These are phyloP conservation scores for Microplitis deprimator DNA, from an alignment of 2,888 invertebrate genomes.

Conservation along the genomic window DNA sequence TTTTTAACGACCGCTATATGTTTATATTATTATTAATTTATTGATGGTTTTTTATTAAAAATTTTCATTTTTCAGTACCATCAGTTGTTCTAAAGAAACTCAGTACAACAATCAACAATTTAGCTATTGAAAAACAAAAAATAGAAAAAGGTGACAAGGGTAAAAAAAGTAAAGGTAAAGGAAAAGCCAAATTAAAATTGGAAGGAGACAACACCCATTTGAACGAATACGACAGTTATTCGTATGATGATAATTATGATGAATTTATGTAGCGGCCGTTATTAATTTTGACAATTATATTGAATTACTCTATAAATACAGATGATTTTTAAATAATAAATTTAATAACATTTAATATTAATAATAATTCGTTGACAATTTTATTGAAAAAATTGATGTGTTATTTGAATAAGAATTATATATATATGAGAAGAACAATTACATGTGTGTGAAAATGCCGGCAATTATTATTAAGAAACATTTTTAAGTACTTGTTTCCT, in stretches of 20 bases:
- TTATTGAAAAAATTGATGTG: not conserved
- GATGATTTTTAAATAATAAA: not conserved
- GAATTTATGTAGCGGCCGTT: slow-evolving; percentile 83
- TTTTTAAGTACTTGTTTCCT: slow-evolving; percentile 10
- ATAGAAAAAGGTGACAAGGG: slow-evolving; percentile 85
- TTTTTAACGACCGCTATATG: too few relatives aligned
- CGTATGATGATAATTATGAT: slow-evolving; percentile 80
- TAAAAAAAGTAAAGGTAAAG: slow-evolving; percentile 84
- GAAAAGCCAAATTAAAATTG: slow-evolving; percentile 84
- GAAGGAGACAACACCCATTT: slow-evolving; percentile 82
- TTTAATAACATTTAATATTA: not conserved
- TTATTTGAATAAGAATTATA: slow-evolving; percentile 23
- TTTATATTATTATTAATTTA: not conserved
- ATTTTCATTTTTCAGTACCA: slow-evolving; percentile 76
- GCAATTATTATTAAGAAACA: slow-evolving; percentile 11
- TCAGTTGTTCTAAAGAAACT: slow-evolving; percentile 88
- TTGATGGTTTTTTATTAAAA: not conserved
- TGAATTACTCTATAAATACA: slow-evolving; percentile 6
- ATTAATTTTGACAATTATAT: slow-evolving; percentile 26
- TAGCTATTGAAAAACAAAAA: slow-evolving; percentile 91
- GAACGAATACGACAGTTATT: slow-evolving; percentile 77
- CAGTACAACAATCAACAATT: slow-evolving; percentile 85
- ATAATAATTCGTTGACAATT: slow-evolving; percentile 14
- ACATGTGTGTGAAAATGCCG: slow-evolving; percentile 35
- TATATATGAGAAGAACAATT: slow-evolving; percentile 17